Conservation (phyloP, 2,888 invertebrate genomes). For the Toxonevra muliebris region DNA sequence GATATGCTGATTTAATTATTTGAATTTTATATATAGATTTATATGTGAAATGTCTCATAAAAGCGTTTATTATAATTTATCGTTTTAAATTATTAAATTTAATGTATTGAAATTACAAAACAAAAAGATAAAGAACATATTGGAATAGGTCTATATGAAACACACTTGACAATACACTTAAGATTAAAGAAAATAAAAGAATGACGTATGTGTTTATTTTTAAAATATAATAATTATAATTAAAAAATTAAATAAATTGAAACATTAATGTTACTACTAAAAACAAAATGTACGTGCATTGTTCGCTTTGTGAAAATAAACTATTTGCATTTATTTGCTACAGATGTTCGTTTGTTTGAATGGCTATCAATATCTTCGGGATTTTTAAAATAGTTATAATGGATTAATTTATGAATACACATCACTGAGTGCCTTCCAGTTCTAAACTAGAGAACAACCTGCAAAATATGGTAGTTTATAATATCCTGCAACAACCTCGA, state of each 20-base stretch:
- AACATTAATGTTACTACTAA: background rate
- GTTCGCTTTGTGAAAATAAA: slow-evolving; percentile 9
- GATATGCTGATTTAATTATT: slow-evolving; percentile 53
- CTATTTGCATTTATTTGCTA: slow-evolving; percentile 7
- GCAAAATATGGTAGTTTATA: too few relatives aligned
- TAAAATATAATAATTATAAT: background rate
- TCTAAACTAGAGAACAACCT: too few relatives aligned
- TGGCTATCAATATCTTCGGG: too few relatives aligned
- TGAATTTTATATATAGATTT: slow-evolving; percentile 20
- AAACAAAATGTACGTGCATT: background rate
- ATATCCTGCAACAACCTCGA: too few relatives aligned
- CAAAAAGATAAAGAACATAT: slow-evolving; percentile 16
- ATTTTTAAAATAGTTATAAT: too few relatives aligned
- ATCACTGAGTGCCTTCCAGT: too few relatives aligned
- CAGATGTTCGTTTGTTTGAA: background rate
- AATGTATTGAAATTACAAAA: background rate
- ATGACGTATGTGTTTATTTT: background rate
- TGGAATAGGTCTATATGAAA: slow-evolving; percentile 41
- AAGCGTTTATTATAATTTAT: background rate
- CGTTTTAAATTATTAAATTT: background rate
- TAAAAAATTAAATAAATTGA: background rate
- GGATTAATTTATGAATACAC: too few relatives aligned
- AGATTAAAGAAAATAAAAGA: slow-evolving; percentile 38
- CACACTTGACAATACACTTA: slow-evolving; percentile 59
- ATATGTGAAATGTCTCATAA: background rate